Conservation (phyloP, 2,113 vertebrate genomes). For the Pangasianodon gigas region DNA sequence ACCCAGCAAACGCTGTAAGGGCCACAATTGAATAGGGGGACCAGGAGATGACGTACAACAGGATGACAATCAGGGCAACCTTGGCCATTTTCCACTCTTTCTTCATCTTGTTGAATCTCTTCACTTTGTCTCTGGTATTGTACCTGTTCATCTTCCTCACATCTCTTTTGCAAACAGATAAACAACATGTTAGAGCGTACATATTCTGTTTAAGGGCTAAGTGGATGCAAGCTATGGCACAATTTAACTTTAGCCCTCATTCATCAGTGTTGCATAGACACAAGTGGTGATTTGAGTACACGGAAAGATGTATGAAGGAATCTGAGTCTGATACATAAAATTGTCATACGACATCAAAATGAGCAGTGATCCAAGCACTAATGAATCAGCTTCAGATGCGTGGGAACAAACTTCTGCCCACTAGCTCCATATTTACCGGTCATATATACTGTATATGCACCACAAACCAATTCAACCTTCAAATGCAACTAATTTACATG, state of each 20-base stretch:
- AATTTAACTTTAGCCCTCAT: neutral
- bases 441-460: neutral
- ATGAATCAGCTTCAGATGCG: neutral
- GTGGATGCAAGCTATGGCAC: neutral
- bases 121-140: constrained; percentile 74
- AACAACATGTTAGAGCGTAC: neutral
- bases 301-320: neutral
- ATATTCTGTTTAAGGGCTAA: neutral
- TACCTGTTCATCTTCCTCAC: constrained; percentile 78
- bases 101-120: constrained; percentile 80
- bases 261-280: neutral
- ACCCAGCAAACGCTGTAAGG: constrained; percentile 92
- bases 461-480: neutral
- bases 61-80: constrained; percentile 87
- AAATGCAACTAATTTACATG: neutral
- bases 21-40: constrained; percentile 90
- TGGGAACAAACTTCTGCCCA: neutral
- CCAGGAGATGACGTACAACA: constrained; percentile 91
- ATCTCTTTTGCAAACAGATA: constrained; percentile 71
- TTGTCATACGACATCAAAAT: neutral
- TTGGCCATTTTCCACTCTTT: constrained; percentile 97
- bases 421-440: no score
- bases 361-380: neutral
- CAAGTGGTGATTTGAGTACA: neutral
- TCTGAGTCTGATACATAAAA: neutral